These are phyloP conservation scores for Ganaspis brasiliensis DNA, from an alignment of 2,888 invertebrate species.

Conservation along the genomic window DNA sequence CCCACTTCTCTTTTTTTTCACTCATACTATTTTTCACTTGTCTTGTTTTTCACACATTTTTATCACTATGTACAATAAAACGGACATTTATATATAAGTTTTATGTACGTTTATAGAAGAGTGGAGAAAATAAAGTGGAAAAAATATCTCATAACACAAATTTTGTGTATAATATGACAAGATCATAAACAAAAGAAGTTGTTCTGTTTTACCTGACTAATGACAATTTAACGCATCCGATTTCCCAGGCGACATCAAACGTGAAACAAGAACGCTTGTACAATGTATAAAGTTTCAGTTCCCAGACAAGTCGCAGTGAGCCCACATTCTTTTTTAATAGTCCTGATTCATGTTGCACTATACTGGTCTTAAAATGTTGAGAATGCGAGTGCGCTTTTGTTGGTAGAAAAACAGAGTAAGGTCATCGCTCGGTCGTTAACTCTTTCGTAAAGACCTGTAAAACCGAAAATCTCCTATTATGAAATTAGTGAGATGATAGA, in stretches of 20 bases:
- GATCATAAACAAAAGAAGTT: neutral
- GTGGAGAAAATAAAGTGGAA: too few relatives aligned
- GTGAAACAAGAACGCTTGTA: constrained; percentile 29
- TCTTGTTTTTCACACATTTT: too few relatives aligned
- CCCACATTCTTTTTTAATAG: constrained; percentile 22
- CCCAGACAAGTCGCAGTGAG: constrained; percentile 2
- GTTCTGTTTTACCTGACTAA: neutral
- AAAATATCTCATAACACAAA: too few relatives aligned
- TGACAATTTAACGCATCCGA: constrained; percentile 12
- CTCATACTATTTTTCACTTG: too few relatives aligned
- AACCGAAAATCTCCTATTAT: constrained; percentile 76
- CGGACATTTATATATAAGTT: too few relatives aligned
- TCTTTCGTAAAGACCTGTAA: constrained; percentile 63
- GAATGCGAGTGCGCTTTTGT: constrained; percentile 2
- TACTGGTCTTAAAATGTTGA: constrained; percentile 5
- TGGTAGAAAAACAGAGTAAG: constrained; percentile 42
- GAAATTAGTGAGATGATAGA: constrained; percentile 79
- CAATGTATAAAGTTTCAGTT: constrained; percentile 15
- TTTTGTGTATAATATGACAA: neutral
- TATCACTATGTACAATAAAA: too few relatives aligned
- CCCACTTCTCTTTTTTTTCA: too few relatives aligned
- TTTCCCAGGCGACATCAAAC: constrained; percentile 11
- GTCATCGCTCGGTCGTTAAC: constrained; percentile 72
- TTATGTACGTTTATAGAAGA: too few relatives aligned
- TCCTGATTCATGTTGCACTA: constrained; percentile 26